Percentiles rank a stretch among this genome's conserved stretches.
These are phyloP conservation scores for Mesocricetus auratus DNA, from an alignment of 2,113 vertebrate species.

Conservation along the genomic window DNA sequence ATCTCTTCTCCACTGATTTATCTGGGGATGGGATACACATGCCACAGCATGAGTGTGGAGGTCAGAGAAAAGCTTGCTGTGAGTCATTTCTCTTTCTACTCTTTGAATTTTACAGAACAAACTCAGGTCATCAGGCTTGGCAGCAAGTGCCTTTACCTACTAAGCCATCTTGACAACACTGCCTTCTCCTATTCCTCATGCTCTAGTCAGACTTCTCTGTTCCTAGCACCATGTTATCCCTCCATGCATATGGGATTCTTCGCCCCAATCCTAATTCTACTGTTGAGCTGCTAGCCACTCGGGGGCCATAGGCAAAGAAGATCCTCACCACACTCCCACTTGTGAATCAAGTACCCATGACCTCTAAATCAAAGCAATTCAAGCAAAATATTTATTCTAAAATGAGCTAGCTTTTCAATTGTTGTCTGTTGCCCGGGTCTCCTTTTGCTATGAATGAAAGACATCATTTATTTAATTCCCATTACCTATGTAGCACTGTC, in stretches of 20 bases:
- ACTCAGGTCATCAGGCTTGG: background rate
- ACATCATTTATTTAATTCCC: conserved; percentile 73
- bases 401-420: background rate
- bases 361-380: background rate
- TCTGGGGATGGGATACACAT: background rate
- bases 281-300: background rate
- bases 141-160: background rate
- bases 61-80: too few relatives aligned
- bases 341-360: background rate
- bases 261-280: background rate
- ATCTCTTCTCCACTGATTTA: background rate
- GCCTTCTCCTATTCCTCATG: background rate
- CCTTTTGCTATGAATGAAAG: conserved; percentile 58
- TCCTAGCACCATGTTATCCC: background rate
- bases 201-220: background rate
- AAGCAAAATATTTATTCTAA: background rate
- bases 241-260: background rate
- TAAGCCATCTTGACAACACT: background rate
- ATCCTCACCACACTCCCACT: too few relatives aligned
- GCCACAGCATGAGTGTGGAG: background rate
- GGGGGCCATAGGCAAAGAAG: fast-evolving
- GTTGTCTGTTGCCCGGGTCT: conserved; percentile 37
- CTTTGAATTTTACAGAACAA: background rate
- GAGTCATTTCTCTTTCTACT: background rate
- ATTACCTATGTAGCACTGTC: conserved; percentile 25